phyloP scores from a whole-genome alignment of 1,140 invertebrate genomes.

The Hyles vespertilio region DNA sequence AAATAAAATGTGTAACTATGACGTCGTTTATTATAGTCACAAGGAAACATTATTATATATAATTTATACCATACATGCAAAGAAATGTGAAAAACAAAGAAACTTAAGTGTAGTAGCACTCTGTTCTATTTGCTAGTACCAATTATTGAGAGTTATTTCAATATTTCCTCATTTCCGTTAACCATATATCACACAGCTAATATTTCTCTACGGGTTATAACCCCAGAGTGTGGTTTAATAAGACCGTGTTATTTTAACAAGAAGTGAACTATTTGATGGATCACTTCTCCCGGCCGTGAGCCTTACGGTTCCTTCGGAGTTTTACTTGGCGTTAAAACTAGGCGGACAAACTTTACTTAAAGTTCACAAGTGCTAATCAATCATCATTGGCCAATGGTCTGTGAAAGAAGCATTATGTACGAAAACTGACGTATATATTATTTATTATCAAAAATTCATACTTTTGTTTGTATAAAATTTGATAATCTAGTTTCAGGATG shows the following conservation, averaged over 20 bases:
- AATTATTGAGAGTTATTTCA: no score
- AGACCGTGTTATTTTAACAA: conserved; percentile 39
- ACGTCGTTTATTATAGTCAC: no score
- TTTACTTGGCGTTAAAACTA: conserved; percentile 49
- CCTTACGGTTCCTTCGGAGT: conserved; percentile 40
- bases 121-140: no score
- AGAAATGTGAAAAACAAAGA: no score
- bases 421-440: no score
- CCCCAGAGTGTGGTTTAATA: conserved; percentile 17
- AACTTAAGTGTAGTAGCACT: no score
- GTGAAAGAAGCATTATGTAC: conserved; percentile 9
- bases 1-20: not conserved
- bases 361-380: conserved; percentile 57
- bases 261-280: conserved; percentile 56
- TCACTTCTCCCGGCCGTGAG: conserved; percentile 39
- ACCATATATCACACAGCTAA: not conserved
- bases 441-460: no score
- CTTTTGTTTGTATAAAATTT: no score
- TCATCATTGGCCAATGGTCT: conserved; percentile 53
- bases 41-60: no score
- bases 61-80: no score
- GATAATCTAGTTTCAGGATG: no score
- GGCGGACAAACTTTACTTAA: conserved; percentile 52
- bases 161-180: not conserved
- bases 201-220: not conserved